These are phyloP conservation scores for Mellivora capensis DNA, from an alignment of 2,113 vertebrate species.

Conservation along the genomic window DNA sequence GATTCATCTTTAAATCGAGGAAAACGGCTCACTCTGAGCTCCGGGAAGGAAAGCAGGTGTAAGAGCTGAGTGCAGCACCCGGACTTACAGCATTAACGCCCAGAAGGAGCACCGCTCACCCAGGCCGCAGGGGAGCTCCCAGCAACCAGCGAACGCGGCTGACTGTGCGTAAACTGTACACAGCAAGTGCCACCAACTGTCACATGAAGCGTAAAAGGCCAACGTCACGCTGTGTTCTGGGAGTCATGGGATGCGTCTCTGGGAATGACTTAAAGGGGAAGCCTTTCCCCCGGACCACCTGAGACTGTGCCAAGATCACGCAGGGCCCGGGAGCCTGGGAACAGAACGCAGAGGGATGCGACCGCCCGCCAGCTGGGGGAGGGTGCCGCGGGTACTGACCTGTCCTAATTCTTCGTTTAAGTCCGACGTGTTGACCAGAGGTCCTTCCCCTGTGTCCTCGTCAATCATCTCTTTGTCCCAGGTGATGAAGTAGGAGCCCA, in stretches of 20 bases:
- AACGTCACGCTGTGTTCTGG: fast-evolving
- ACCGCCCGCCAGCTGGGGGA: fast-evolving
- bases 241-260: background rate
- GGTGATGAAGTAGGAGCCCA: conserved; percentile 97
- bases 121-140: fast-evolving
- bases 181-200: fast-evolving
- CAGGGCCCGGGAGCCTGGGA: background rate
- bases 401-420: conserved; percentile 98
- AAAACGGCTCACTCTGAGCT: too few relatives aligned
- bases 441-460: conserved; percentile 91
- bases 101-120: fast-evolving
- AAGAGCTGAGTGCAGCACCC: fast-evolving
- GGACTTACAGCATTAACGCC: fast-evolving
- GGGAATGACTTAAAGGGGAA: too few relatives aligned
- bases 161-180: fast-evolving
- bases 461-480: conserved; percentile 99
- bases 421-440: conserved; percentile 97
- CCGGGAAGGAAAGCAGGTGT: background rate
- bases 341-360: fast-evolving
- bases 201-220: fast-evolving
- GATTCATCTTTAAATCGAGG: background rate
- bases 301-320: fast-evolving
- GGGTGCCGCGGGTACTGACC: conserved; percentile 76
- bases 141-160: fast-evolving
- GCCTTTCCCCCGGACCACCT: background rate